Base-by-base conservation (phyloP, 2,797 vertebrate species). In the Ctenopoma kingsleyae region DNA sequence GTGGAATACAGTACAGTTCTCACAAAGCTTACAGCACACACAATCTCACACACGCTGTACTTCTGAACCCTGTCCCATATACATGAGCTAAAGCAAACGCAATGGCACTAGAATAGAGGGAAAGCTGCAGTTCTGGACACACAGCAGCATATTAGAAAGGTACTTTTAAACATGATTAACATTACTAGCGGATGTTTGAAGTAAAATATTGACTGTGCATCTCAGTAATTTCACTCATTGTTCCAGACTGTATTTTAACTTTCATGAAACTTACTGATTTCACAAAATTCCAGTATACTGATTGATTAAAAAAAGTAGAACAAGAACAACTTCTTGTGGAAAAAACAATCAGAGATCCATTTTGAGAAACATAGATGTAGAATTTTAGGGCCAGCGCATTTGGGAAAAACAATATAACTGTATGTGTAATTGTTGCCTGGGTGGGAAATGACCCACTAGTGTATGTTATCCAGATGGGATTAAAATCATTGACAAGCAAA, bases 1-100 rank as follows among this genome's bases (percentile, higher is more conserved):
- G 52, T 59, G 55, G 17, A 3, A 75, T 65, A 47, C 22, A 38
- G 40, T 47, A 16, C 22, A 56, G 53, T 58, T 67, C 63, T 59
- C 58, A 61, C 32, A 17, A 55, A 41, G 30, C 20, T 46, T 41
- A 57, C 47, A 76, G 11, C 50, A 35, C 51, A 54, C 12, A 15
- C 19, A 20, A 9, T 2, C 19, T 16, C 36, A 19, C 49, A 52
- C 19, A 8, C 48, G 63, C 48, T 22, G 32, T 44, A 54, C 4
- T 9, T 36, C n/a, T 46, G 41, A 22, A 53, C 15, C 19, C 38
- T 6, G 0, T 48, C 59, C 41, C n/a, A 38, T 30, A 44, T 59
- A 36, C 22, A 3, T 3, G 16, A 58, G 15, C 25, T 32, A 38
- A 19, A 20, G 44, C 12, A 44, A 11, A 22, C 19, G 40, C 1